Conservation (phyloP, 2,797 vertebrate species). For the Scyliorhinus canicula region DNA sequence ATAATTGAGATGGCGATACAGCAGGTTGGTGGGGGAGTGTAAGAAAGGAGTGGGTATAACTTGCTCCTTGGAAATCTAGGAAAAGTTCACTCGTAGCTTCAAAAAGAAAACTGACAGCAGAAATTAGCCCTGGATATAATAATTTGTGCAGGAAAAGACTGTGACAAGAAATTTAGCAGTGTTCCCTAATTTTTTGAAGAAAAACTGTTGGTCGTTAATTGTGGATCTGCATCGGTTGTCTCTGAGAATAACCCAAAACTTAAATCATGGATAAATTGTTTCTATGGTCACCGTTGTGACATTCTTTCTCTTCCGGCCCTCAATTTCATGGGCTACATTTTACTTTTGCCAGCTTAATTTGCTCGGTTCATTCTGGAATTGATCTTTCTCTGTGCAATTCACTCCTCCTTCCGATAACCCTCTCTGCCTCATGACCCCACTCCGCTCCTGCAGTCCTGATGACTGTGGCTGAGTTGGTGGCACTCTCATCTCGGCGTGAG, state of each 20-base stretch:
- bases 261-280: neutral
- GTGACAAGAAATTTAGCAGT: neutral
- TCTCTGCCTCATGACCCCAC: neutral
- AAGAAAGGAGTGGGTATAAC: neutral
- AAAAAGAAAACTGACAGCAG: no score
- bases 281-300: neutral
- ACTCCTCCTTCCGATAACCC: neutral
- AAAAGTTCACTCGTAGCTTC: neutral
- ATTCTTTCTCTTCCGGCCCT: neutral
- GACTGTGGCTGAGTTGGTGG: neutral
- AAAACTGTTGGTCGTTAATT: neutral
- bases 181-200: neutral
- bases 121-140: neutral
- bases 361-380: neutral
- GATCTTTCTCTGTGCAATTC: neutral
- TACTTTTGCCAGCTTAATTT: neutral
- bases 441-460: neutral
- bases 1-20: neutral
- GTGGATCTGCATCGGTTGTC: neutral
- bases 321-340: neutral
- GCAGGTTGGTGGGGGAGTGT: neutral
- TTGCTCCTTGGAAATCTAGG: neutral
- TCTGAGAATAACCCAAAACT: neutral
- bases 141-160: neutral
- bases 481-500: neutral